Evolutionary conservation across 2,797 vertebrate genomes (phyloP).

Genomic region (Pteronotus mesoamericanus): DNA sequence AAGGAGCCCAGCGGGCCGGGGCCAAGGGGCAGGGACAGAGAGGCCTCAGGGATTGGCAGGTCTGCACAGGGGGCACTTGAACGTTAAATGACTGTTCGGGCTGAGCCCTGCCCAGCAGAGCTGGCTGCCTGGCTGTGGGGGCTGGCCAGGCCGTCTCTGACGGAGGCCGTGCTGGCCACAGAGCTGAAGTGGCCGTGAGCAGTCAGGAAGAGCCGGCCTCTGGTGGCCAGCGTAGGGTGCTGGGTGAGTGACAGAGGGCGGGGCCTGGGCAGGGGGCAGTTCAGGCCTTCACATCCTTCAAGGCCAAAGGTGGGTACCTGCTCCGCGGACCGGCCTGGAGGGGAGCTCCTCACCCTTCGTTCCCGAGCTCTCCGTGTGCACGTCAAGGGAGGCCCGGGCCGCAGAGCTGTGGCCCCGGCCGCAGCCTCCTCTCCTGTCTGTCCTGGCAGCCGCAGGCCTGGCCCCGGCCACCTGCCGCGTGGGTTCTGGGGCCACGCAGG

Average conservation of each 20-base stretch:
- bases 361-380: not conserved
- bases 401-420: not conserved
- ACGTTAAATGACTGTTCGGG: not conserved
- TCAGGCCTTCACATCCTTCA: not conserved
- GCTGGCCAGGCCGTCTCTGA: not conserved
- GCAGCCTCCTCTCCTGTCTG: not conserved
- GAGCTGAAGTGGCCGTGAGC: not conserved
- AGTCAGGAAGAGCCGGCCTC: not conserved
- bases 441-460: no score
- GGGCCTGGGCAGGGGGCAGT: not conserved
- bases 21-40: no score
- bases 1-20: not conserved
- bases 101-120: not conserved
- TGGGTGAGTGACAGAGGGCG: not conserved
- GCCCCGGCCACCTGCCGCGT: not conserved
- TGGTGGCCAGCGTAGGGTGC: not conserved
- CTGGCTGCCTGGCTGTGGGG: not conserved
- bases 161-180: rapidly evolving
- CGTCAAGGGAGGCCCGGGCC: not conserved
- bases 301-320: not conserved
- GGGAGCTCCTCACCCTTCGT: not conserved
- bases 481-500: not conserved
- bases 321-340: not conserved
- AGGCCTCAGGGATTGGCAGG: not conserved
- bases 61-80: rapidly evolving